These are phyloP conservation scores for Hyperoplus immaculatus DNA, from an alignment of 2,797 vertebrate species.

Conservation along the genomic window DNA sequence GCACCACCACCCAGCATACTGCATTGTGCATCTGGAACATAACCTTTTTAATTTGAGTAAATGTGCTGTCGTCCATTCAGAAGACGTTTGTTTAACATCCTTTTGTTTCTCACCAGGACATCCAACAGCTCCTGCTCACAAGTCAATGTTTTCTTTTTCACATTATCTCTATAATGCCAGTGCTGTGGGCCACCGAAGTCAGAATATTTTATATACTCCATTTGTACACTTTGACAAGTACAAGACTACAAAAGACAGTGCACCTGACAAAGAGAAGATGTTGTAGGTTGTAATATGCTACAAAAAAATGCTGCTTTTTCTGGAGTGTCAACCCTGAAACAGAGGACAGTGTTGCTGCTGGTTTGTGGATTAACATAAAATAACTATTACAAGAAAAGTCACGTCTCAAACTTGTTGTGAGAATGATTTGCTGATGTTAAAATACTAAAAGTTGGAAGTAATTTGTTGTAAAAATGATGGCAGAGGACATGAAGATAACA, in stretches of 20 bases:
- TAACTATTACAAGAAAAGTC: background rate
- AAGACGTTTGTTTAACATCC: background rate
- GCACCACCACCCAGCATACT: background rate
- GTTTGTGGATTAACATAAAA: slow-evolving; percentile 10
- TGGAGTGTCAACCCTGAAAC: background rate
- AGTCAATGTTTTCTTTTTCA: slow-evolving; percentile 9
- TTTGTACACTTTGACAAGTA: slow-evolving; percentile 18
- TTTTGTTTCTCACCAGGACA: background rate
- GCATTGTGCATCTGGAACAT: background rate
- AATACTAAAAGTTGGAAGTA: background rate
- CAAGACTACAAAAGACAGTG: slow-evolving; percentile 17
- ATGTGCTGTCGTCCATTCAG: background rate
- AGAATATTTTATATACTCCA: slow-evolving; percentile 12
- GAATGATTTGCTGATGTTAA: background rate
- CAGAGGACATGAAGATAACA: background rate
- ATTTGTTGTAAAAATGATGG: background rate
- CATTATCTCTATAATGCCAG: slow-evolving; percentile 11
- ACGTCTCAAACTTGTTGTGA: background rate
- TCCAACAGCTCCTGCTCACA: slow-evolving; percentile 2
- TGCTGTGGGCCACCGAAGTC: background rate
- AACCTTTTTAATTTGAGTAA: background rate
- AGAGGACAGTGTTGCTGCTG: slow-evolving; percentile 5
- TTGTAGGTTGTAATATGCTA: background rate
- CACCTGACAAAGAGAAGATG: slow-evolving; percentile 14
- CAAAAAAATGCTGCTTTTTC: background rate